Evolutionary conservation across 2,113 vertebrate species (phyloP), one percentile per base, ranked within the genome.

Genomic region (Eretmochelys imbricata): DNA sequence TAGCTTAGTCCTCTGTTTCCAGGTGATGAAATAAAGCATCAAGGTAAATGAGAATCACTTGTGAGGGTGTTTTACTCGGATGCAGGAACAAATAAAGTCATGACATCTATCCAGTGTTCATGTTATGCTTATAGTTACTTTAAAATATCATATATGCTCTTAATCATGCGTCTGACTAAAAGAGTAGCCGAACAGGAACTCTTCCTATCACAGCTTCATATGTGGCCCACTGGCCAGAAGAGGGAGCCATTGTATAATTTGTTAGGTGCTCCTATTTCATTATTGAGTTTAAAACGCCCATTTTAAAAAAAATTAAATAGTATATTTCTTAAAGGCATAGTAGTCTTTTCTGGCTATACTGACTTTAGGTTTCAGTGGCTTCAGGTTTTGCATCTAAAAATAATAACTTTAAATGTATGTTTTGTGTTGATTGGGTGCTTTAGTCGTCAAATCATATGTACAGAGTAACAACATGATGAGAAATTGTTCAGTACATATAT

Each of bases 211-310:
- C n/a, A 46, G 4, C 0, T 0, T 93, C 89, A 20, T 1, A 1
- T 88, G 92, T 24, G 42, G 35, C 10, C 20, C 5, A 80, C 65
- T 69, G 88, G 29, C 96, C 97, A 95, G 96, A 42, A 97, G 97
- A 92, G 96, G 97, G 97, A 94, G 96, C 92, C 94, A 75, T 94
- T 95, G 97, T 79, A 86, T 27, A 93, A 86, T 1, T 0, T 53
- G 84, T 96, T 50, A 59, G 65, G 65, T n/a, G 65, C 65, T 38
- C n/a, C 65, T 72, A 22, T 72, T 72, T 72, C 65, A 38, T 72
- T 62, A 62, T 35, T 10, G 53, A 24, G 53, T 59, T 55, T 38
- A 46, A 50, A 1, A 11, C 12, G 8, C 24, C 3, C 22, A 10
- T 20, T 78, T 78, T 27, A 46, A 24, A 42, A 16, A 38, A 38